Conservation (phyloP, 2,797 vertebrate genomes). For the Rhynchotus rufescens region DNA sequence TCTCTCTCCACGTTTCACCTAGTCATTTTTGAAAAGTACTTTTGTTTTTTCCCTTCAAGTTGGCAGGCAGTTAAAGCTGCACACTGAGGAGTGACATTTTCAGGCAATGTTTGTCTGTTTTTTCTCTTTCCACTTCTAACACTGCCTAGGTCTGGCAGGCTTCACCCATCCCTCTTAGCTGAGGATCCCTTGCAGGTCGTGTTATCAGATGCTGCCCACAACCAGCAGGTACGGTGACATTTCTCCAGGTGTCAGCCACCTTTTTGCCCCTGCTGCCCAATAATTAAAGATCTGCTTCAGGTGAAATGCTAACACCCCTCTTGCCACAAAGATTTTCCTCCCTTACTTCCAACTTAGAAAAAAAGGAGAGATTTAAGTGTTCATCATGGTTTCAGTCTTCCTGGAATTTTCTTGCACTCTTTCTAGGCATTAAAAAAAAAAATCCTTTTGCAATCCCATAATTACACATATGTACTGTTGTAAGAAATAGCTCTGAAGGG, state of each 20-base stretch:
- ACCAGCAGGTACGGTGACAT: neutral
- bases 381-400: neutral
- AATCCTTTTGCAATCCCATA: slow-evolving; percentile 22
- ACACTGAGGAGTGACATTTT: neutral
- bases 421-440: slow-evolving; percentile 19
- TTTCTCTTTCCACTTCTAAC: neutral
- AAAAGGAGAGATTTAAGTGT: neutral
- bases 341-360: neutral
- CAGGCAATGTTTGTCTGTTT: neutral
- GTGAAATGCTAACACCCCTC: neutral
- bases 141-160: neutral
- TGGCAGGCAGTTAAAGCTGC: neutral
- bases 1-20: neutral
- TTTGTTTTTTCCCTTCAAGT: neutral
- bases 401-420: neutral
- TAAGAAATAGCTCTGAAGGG: slow-evolving; percentile 60
- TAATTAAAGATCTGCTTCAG: neutral
- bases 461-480: slow-evolving; percentile 1
- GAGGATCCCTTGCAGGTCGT: neutral
- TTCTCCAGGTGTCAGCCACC: neutral
- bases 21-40: neutral
- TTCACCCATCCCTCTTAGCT: neutral
- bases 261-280: neutral
- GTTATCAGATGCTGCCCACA: neutral
- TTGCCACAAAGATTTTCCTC: neutral